These are phyloP conservation scores for Scelioninae gen. 1 DNA, from an alignment of 2,888 invertebrate species.

Conservation along the genomic window DNA sequence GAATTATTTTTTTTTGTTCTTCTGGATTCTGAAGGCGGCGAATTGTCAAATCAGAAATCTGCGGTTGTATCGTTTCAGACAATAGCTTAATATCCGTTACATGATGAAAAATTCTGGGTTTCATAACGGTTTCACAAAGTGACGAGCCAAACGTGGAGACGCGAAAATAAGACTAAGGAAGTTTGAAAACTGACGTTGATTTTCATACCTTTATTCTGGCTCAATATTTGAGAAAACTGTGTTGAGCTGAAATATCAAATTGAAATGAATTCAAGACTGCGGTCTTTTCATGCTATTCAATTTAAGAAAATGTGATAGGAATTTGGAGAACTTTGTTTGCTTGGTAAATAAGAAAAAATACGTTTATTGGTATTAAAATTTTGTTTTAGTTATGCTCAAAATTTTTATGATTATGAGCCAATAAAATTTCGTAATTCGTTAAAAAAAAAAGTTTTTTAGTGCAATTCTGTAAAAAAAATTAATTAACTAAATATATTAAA, in stretches of 20 bases:
- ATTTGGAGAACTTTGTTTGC: too few relatives aligned
- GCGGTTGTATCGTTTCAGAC: constrained; percentile 17
- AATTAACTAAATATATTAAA: too few relatives aligned
- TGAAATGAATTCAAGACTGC: constrained; percentile 20
- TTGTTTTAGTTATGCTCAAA: too few relatives aligned
- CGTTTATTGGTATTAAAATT: too few relatives aligned
- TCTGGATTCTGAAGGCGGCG: not conserved
- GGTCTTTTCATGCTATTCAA: constrained; percentile 6
- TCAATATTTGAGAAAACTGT: constrained; percentile 14
- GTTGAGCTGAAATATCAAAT: constrained; percentile 23
- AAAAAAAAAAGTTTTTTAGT: too few relatives aligned
- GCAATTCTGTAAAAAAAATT: too few relatives aligned
- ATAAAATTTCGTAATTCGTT: too few relatives aligned
- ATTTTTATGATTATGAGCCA: too few relatives aligned
- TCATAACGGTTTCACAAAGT: constrained; percentile 2
- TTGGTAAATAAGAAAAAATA: too few relatives aligned
- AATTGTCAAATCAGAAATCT: constrained; percentile 7
- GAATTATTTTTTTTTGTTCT: not conserved
- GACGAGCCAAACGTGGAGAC: constrained; percentile 9
- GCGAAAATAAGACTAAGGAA: constrained; percentile 17
- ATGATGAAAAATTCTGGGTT: constrained; percentile 32
- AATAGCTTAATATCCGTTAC: constrained; percentile 37
- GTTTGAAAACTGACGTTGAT: constrained; percentile 28
- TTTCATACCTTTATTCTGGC: constrained; percentile 14
- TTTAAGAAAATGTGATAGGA: not conserved